These are phyloP conservation scores for Desmodus rotundus DNA, from an alignment of 2,113 vertebrate genomes.

Conservation along the genomic window DNA sequence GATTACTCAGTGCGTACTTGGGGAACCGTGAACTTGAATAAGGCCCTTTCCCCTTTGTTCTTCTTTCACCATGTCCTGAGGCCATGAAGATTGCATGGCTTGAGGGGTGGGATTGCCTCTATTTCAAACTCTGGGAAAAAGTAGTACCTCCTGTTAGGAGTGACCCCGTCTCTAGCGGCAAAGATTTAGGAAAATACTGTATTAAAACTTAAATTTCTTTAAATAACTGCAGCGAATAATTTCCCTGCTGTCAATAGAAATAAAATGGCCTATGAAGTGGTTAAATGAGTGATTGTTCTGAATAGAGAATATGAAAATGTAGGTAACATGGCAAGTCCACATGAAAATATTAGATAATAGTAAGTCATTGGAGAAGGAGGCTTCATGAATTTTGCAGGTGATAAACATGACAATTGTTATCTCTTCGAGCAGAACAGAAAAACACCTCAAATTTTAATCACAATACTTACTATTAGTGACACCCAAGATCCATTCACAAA, in stretches of 20 bases:
- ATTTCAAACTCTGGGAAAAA: background rate
- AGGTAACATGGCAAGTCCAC: background rate
- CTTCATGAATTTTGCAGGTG: background rate
- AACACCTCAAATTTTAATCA: background rate
- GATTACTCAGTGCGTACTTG: background rate
- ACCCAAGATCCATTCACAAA: background rate
- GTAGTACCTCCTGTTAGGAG: background rate
- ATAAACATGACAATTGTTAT: background rate
- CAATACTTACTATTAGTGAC: background rate
- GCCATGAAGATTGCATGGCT: background rate
- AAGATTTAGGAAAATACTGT: background rate
- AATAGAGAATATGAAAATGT: constrained; percentile 24
- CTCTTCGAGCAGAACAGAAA: background rate
- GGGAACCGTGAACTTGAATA: background rate
- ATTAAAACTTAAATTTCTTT: background rate
- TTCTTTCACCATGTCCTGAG: background rate
- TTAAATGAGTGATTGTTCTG: background rate
- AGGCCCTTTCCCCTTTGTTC: background rate
- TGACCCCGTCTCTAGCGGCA: background rate
- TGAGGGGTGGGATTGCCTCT: background rate
- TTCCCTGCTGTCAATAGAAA: background rate
- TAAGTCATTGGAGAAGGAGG: background rate
- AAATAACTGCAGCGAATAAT: background rate
- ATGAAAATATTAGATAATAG: constrained; percentile 9
- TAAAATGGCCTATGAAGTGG: background rate